phyloP scores from a whole-genome alignment of 1,140 invertebrate species.

The Linepithema humile region DNA sequence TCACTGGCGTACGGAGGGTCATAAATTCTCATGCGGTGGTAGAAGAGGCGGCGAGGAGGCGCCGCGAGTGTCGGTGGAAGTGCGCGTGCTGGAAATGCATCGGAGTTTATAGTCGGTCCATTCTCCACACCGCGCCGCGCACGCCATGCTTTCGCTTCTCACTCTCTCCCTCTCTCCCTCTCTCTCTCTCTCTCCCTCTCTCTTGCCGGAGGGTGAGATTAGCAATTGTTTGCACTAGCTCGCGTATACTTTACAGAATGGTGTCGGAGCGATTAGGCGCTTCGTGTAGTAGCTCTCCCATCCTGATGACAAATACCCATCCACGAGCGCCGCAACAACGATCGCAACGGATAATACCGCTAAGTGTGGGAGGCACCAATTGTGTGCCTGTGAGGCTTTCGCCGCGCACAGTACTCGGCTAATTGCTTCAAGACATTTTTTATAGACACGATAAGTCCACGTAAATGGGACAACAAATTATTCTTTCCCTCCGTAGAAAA shows the following conservation, averaged over 20 bases:
- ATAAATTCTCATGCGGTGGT: conserved; percentile 77
- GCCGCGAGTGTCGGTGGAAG: conserved; percentile 18
- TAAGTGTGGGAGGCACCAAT: conserved; percentile 19
- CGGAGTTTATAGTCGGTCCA: conserved; percentile 33
- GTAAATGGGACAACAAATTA: conserved; percentile 30
- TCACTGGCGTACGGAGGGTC: conserved; percentile 76
- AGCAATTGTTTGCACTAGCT: conserved; percentile 33
- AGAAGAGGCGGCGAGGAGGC: conserved; percentile 64
- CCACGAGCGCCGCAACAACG: background rate
- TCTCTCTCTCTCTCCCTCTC: background rate
- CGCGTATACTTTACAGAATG: conserved; percentile 21
- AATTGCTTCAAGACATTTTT: conserved; percentile 31
- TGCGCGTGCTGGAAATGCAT: conserved; percentile 70
- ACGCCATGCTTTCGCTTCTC: background rate
- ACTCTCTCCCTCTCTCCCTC: too few relatives aligned
- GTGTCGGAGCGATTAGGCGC: conserved; percentile 19
- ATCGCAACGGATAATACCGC: conserved; percentile 34
- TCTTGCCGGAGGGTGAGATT: background rate
- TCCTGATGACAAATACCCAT: conserved; percentile 18
- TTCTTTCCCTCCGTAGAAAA: background rate
- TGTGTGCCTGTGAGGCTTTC: conserved; percentile 7
- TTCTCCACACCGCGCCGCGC: background rate
- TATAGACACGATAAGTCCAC: background rate
- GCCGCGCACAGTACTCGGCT: too few relatives aligned
- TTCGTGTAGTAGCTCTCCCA: background rate